Conservation (phyloP, 2,888 invertebrate genomes). For the Andrena praecox region DNA sequence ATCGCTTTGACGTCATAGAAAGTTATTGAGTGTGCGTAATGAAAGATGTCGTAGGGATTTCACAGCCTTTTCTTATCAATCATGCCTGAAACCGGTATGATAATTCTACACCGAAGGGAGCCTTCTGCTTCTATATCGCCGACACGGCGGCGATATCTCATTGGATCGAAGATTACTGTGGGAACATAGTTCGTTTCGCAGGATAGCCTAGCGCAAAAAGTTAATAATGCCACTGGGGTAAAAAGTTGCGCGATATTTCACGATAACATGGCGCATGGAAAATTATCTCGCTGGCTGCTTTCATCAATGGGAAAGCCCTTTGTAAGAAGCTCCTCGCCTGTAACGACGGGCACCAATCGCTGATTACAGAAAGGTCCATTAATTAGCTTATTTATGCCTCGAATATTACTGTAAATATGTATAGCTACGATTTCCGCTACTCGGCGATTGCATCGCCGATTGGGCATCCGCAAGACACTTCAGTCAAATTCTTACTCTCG, state of each 20-base stretch:
- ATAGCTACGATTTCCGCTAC: conserved; percentile 9
- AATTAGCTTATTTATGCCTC: conserved; percentile 12
- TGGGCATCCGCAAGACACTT: background rate
- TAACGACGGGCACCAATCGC: background rate
- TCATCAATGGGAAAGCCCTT: background rate
- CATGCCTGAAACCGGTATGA: conserved; percentile 29
- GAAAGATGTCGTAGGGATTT: background rate
- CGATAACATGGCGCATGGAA: background rate
- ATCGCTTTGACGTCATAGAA: background rate
- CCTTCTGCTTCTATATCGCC: background rate
- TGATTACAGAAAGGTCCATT: conserved; percentile 16
- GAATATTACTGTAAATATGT: background rate
- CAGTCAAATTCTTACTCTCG: conserved; percentile 20
- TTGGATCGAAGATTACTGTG: background rate
- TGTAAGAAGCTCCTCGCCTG: background rate
- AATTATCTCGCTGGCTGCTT: conserved; percentile 1
- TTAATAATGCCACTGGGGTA: background rate
- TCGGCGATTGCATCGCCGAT: background rate
- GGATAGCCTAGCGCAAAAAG: conserved; percentile 1
- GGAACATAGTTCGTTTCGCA: background rate
- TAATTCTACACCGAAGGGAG: conserved; percentile 15
- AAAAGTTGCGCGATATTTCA: background rate
- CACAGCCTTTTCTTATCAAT: conserved; percentile 20
- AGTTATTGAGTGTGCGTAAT: conserved; percentile 1
- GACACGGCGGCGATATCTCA: conserved; percentile 8